phyloP scores from a whole-genome alignment of 2,113 vertebrate genomes.

The Pseudonaja textilis region DNA sequence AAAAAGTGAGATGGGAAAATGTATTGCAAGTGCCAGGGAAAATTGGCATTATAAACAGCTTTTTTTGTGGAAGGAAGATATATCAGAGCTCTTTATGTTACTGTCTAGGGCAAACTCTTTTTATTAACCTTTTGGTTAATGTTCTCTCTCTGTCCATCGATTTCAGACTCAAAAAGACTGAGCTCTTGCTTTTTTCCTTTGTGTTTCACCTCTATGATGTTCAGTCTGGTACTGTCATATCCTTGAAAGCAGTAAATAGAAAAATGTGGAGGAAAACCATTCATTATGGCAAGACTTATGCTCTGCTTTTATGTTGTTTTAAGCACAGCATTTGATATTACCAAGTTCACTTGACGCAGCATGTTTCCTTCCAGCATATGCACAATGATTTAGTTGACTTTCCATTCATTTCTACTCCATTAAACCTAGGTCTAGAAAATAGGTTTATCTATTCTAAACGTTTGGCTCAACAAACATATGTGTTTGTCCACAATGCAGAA shows the following conservation, averaged over 20 bases:
- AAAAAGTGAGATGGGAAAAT: constrained; percentile 65
- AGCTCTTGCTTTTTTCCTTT: constrained; percentile 55
- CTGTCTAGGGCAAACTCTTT: constrained; percentile 61
- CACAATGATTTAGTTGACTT: constrained; percentile 55
- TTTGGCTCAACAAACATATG: constrained; percentile 67
- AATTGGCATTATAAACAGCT: constrained; percentile 45
- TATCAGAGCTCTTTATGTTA: constrained; percentile 61
- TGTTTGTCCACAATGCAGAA: constrained; percentile 71
- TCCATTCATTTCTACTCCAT: constrained; percentile 68
- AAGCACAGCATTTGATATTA: constrained; percentile 35
- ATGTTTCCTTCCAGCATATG: constrained; percentile 47
- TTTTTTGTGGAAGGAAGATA: constrained; percentile 59
- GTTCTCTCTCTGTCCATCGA: constrained; percentile 56
- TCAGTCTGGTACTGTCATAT: constrained; percentile 26
- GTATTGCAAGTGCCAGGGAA: constrained; percentile 49
- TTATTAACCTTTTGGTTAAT: constrained; percentile 72
- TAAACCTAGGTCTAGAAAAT: constrained; percentile 67
- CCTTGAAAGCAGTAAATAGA: constrained; percentile 41
- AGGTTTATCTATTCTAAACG: constrained; percentile 69
- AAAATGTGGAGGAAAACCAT: constrained; percentile 25
- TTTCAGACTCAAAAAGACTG: constrained; percentile 54
- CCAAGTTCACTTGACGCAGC: constrained; percentile 51
- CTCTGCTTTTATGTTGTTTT: constrained; percentile 54
- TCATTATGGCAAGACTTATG: constrained; percentile 41
- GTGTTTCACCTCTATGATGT: constrained; percentile 33